Base-by-base conservation (phyloP, 2,888 invertebrate genomes). In the Uloborus plumipes region DNA sequence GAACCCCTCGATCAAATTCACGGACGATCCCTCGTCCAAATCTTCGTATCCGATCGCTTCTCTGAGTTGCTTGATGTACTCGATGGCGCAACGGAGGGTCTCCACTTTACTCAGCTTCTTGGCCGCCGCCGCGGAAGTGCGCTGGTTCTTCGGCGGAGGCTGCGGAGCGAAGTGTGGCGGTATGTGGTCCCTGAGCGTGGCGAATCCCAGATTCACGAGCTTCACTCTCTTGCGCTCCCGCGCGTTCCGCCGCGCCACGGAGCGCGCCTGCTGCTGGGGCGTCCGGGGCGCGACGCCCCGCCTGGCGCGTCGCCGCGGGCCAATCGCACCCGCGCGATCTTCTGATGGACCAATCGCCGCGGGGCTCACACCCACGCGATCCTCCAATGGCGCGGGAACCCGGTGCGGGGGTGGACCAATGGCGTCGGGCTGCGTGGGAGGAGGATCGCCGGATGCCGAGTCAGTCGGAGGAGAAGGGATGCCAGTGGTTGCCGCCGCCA, bases 211-310 rank as follows among this genome's bases (percentile, higher is more conserved):
- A 72, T 87, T 87, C 64, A 87, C 87, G 91, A 96, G 96, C 89
- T 96, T 96, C 86, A 97, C 97, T 86, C 98, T 92, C 88, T 97
- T 97, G 86, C 98, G 91, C 90, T 98, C 98, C 58, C 98, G 92
- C 31, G 97, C 97, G 90, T 98, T 98, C 87, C 98, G 92, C 74
- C 97, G 91, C 0, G 95, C 95, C 47, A 96, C 96, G 94, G 93
- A 87, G 94, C 95, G 85, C n/a, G 79, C 77, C 59, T 82, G 81
- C 70, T 76, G 81, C 75, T 75, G 75, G 75, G 75, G 75, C 75
- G 75, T 71, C 18, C 81, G 71, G 14, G 81, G 81, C 1, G 74
- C 58, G 16, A 71, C 26, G 22, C 81, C 75, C 51, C 81, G 64
- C 61, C 76, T 70, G 20, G 51, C 15, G 26, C 81, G 65, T 9